Evolutionary conservation across 2,888 invertebrate species (phyloP).

Genomic region (Lithophane semibrunnea): DNA sequence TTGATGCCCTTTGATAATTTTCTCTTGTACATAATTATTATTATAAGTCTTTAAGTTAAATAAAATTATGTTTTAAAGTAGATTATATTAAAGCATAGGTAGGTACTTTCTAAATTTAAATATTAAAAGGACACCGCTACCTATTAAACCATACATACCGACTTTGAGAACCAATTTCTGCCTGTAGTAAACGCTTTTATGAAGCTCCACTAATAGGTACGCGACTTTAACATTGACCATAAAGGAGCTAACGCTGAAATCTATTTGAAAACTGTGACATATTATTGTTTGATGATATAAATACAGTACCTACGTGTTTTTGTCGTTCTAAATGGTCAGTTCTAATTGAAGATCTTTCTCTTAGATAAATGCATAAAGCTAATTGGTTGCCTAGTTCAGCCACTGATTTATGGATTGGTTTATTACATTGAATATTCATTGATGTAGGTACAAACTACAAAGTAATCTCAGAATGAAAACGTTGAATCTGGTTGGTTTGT

Average conservation of each 20-base stretch:
- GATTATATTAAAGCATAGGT: not conserved
- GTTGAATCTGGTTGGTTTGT: conserved; percentile 28
- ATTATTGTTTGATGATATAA: conserved; percentile 28
- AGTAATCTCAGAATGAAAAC: conserved; percentile 32
- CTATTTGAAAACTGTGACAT: conserved; percentile 40
- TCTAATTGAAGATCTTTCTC: conserved; percentile 44
- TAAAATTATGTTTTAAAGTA: not conserved
- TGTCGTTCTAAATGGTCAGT: conserved; percentile 21
- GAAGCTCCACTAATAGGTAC: not conserved
- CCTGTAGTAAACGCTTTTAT: conserved; percentile 3
- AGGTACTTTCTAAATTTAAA: not conserved
- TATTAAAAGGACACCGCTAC: not conserved
- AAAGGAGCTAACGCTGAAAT: conserved; percentile 14
- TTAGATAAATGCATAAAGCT: conserved; percentile 43
- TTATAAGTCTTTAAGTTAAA: no score
- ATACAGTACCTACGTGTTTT: conserved; percentile 11
- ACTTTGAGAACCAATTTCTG: not conserved
- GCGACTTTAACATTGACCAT: not conserved
- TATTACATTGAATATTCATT: conserved; percentile 56
- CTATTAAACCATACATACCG: not conserved
- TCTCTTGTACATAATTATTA: no score
- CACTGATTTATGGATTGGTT: conserved; percentile 45
- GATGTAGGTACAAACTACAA: conserved; percentile 47
- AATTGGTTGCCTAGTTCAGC: conserved; percentile 47
- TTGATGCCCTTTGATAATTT: no score